Percentiles rank a stretch among this genome's conserved stretches.
These are phyloP conservation scores for Pachypanchax playfairii DNA, from an alignment of 2,113 vertebrate genomes.

Conservation along the genomic window DNA sequence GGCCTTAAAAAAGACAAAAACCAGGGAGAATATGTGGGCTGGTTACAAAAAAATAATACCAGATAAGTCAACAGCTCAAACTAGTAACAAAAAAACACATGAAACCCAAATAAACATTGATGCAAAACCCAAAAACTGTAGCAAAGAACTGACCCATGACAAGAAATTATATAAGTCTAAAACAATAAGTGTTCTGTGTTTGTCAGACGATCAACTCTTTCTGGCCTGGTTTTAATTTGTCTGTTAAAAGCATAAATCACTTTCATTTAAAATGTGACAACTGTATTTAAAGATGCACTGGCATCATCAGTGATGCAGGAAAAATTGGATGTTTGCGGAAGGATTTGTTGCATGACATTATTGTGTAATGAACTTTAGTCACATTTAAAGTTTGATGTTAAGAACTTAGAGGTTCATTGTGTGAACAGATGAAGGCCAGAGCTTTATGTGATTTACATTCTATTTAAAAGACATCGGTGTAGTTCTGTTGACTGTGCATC, in stretches of 20 bases:
- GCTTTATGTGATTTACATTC: conserved; percentile 47
- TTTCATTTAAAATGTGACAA: conserved; percentile 18
- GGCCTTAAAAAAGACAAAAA: too few relatives aligned
- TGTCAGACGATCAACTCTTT: conserved; percentile 6
- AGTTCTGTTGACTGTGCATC: conserved; percentile 34
- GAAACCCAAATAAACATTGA: not conserved
- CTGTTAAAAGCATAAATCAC: not conserved
- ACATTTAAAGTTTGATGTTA: not conserved
- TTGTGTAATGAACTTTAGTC: not conserved
- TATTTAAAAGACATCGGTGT: conserved; percentile 41
- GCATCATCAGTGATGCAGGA: not conserved
- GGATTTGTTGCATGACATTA: not conserved
- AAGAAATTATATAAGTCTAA: conserved; percentile 11
- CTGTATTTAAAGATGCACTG: not conserved
- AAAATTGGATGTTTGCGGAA: not conserved
- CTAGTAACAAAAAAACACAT: not conserved
- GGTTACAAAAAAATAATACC: too few relatives aligned
- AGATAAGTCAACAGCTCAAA: not conserved
- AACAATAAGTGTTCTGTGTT: not conserved
- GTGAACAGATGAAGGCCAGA: conserved; percentile 29
- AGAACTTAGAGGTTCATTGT: conserved; percentile 19
- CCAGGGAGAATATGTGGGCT: too few relatives aligned
- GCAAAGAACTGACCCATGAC: not conserved
- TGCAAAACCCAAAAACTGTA: not conserved
- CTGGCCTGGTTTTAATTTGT: not conserved